A percentile compares a stretch with the other conserved stretches of the same genome.
phyloP scores from a whole-genome alignment of 1,140 invertebrate genomes.

The Drosophila guanche region DNA sequence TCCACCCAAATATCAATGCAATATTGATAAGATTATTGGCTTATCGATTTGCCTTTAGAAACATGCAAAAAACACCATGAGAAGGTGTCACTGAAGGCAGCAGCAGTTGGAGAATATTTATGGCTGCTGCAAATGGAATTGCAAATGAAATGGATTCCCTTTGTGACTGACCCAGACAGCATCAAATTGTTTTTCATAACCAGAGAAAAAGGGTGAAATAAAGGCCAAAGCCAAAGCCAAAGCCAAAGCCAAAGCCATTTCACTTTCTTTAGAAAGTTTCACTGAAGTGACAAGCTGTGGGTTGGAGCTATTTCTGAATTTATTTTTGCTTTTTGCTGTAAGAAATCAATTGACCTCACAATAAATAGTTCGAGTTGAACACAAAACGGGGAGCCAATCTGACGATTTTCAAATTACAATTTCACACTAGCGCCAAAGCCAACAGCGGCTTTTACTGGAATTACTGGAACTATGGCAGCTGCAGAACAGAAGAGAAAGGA shows the following conservation, averaged over 20 bases:
- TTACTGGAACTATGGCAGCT: too few species aligned
- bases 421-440: too few species aligned
- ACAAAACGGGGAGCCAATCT: too few species aligned
- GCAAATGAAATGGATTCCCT: slow-evolving; percentile 13
- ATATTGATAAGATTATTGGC: too few species aligned
- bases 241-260: slow-evolving; percentile 8
- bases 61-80: slow-evolving; percentile 7
- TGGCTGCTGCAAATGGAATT: slow-evolving; percentile 17
- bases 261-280: slow-evolving; percentile 14
- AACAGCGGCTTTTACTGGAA: too few species aligned
- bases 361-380: too few species aligned
- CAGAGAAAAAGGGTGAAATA: not conserved
- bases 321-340: too few species aligned
- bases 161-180: slow-evolving; percentile 32
- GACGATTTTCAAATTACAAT: too few species aligned
- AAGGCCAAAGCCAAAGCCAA: slow-evolving; percentile 17
- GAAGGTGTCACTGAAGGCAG: slow-evolving; percentile 17
- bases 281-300: not conserved
- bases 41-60: not conserved
- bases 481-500: too few species aligned
- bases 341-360: too few species aligned
- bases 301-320: too few species aligned
- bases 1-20: not conserved
- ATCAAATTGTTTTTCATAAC: slow-evolving; percentile 34
- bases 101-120: slow-evolving; percentile 17